phyloP scores from a whole-genome alignment of 2,797 vertebrate genomes.

The Zalophus californianus region DNA sequence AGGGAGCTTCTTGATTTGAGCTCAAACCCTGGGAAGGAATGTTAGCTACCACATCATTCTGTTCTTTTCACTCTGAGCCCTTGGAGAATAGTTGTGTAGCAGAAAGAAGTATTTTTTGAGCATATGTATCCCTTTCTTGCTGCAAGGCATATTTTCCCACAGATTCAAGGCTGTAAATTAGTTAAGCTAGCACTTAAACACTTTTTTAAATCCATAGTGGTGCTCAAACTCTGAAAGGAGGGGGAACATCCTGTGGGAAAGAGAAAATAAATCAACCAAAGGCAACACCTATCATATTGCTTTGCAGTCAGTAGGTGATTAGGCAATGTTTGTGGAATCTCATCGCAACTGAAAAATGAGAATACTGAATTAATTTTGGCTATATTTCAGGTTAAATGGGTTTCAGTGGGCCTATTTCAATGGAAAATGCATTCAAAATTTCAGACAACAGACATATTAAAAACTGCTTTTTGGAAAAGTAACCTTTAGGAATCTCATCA shows the following conservation, averaged over 20 bases:
- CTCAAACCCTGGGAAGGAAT: not conserved
- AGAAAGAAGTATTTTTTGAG: conserved; percentile 49
- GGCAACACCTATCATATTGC: not conserved
- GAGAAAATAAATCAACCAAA: not conserved
- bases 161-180: conserved; percentile 41
- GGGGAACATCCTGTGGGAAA: conserved; percentile 34
- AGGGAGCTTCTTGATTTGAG: not conserved
- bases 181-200: conserved; percentile 55
- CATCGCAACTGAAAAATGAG: conserved; percentile 20
- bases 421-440: conserved; percentile 55
- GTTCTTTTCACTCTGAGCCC: not conserved
- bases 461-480: conserved; percentile 58
- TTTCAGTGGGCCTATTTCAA: conserved; percentile 50
- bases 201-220: not conserved
- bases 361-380: conserved; percentile 46
- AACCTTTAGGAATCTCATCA: conserved; percentile 57
- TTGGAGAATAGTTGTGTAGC: not conserved
- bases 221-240: not conserved
- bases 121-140: not conserved
- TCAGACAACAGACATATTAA: conserved; percentile 54
- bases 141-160: conserved; percentile 2
- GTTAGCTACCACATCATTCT: not conserved
- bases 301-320: not conserved
- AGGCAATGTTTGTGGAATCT: not conserved
- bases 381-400: conserved; percentile 58